Conservation (phyloP, 2,888 invertebrate species). For the Melitaea athalia region DNA sequence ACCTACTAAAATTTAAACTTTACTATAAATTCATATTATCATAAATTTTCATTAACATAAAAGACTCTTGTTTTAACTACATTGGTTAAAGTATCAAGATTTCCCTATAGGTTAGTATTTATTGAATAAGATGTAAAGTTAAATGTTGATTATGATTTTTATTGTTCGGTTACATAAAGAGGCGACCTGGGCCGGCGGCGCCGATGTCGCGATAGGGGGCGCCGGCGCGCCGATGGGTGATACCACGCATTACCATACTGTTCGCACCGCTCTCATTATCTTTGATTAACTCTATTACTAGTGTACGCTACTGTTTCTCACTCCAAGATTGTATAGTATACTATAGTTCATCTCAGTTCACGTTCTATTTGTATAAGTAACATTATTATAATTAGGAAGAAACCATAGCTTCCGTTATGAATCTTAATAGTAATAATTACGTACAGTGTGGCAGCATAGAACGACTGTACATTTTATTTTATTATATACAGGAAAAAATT, state of each 20-base stretch:
- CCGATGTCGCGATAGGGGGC: constrained; percentile 69
- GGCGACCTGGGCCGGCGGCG: constrained; percentile 53
- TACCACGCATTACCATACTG: constrained; percentile 70
- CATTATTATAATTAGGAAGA: background rate
- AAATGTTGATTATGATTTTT: constrained; percentile 15
- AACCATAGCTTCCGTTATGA: background rate
- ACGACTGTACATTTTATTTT: too few relatives aligned
- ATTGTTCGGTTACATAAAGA: constrained; percentile 29
- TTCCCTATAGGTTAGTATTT: constrained; percentile 1
- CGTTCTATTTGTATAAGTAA: background rate
- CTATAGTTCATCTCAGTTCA: constrained; percentile 19
- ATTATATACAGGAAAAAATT: too few relatives aligned
- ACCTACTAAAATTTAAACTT: too few relatives aligned
- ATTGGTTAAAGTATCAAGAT: background rate
- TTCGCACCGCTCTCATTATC: constrained; percentile 61
- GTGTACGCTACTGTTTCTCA: constrained; percentile 39
- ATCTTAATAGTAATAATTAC: background rate
- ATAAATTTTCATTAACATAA: too few relatives aligned
- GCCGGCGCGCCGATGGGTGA: constrained; percentile 64
- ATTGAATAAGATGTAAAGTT: constrained; percentile 8
- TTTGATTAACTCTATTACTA: constrained; percentile 57
- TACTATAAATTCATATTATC: too few relatives aligned
- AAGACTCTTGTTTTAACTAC: background rate
- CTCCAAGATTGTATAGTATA: constrained; percentile 19
- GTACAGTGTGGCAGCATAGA: too few relatives aligned